Evolutionary conservation across 2,797 vertebrate species (phyloP), one percentile per base, ranked within the genome.

Genomic region (Calcarius lapponicus): DNA sequence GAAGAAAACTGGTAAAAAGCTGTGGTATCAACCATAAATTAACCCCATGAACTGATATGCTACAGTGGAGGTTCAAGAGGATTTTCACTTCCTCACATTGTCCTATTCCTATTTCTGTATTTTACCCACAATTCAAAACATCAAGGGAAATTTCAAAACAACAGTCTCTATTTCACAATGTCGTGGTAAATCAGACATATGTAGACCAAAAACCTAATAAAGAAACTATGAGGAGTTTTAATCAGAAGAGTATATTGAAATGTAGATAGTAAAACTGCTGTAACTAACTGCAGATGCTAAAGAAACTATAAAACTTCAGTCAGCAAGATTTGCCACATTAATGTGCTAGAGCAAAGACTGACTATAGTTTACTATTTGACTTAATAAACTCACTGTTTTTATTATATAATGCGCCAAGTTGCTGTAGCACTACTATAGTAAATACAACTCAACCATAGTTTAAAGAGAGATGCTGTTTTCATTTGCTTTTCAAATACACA

Each of bases 261-360:
- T 54, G 88, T 76, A 97, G 97, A 98, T 95, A 97, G 94, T 98
- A 98, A 98, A 98, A 95, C 95, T 78, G 75, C 88, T 2, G 6
- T 98, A 98, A 98, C 93, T 95, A 97, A 93, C 90, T 97, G 80
- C 98, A 98, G 97, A 98, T 98, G 98, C 93, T 95, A 70, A 95
- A 95, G 88, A 92, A 93, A 81, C 97, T 92, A 96, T 97, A 98
- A 97, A 98, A 79, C 42, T 5, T 2, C 70, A 92, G 92, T 93
- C 95, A 91, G 60, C 74, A 28, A 51, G 56, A 66, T 57, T 95
- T 88, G 65, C 92, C 80, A 88, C 43, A 42, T 81, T 90, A 95
- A 86, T 94, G 50, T 50, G 62, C 67, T 43, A 94, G 82, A 90
- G 67, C n/a, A 66, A 93, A 76, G 86, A 92, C 96, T 95, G 89